These are phyloP conservation scores for Phocoena sinus DNA, from an alignment of 2,113 vertebrate species.

Conservation along the genomic window DNA sequence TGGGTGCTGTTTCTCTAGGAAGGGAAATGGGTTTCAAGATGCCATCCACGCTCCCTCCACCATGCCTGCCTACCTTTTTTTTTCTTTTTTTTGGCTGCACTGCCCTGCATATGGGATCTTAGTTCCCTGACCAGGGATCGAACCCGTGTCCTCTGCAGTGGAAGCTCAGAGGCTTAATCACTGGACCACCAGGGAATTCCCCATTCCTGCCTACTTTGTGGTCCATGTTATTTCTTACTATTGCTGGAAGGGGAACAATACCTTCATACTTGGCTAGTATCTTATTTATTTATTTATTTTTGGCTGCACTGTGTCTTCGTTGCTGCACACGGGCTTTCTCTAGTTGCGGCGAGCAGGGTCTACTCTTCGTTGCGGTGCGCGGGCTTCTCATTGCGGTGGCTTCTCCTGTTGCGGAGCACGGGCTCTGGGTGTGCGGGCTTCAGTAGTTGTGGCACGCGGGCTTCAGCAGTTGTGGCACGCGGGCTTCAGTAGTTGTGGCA, in stretches of 20 bases:
- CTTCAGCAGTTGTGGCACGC: too few relatives aligned
- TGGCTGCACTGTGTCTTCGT: too few relatives aligned
- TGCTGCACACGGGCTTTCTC: too few relatives aligned
- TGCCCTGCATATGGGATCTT: not conserved
- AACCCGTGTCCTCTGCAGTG: not conserved
- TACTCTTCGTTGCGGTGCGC: too few relatives aligned
- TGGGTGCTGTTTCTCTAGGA: not conserved
- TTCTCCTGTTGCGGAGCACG: too few relatives aligned
- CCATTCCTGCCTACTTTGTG: not conserved
- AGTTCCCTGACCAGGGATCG: not conserved
- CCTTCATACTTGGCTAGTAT: not conserved
- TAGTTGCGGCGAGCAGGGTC: too few relatives aligned
- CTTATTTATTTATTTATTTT: too few relatives aligned
- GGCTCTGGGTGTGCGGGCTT: too few relatives aligned
- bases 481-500: too few relatives aligned
- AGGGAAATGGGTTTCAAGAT: not conserved
- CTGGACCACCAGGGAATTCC: not conserved
- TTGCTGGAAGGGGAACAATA: not conserved
- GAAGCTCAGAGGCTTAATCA: not conserved
- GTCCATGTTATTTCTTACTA: not conserved
- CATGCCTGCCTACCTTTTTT: not conserved
- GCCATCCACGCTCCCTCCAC: rapidly evolving
- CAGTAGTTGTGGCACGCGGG: too few relatives aligned
- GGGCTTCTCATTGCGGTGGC: too few relatives aligned
- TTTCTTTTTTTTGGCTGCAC: not conserved